Evolutionary conservation across 2,797 vertebrate species (phyloP).

Genomic region (Onychomys arenicola): DNA sequence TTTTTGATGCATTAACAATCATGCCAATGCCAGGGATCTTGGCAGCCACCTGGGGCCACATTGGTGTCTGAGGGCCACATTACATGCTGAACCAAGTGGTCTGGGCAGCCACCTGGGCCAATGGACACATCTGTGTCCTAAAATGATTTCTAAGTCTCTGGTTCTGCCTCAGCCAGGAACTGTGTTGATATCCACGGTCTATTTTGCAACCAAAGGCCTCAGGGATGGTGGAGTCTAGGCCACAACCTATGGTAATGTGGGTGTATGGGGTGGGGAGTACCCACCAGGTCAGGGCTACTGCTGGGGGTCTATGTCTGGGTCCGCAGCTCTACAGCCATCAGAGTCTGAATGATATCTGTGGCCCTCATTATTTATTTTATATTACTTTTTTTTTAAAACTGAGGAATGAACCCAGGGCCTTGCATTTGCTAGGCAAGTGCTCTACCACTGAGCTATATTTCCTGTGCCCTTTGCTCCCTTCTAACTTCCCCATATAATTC

Average conservation of each 20-base stretch:
- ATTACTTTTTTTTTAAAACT: no score
- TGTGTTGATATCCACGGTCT: neutral
- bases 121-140: neutral
- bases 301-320: neutral
- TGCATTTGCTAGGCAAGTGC: no score
- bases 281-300: neutral
- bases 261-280: fast-evolving
- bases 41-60: no score
- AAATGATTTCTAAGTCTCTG: neutral
- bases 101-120: neutral
- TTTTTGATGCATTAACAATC: no score
- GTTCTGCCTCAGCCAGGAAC: neutral
- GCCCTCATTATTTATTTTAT: neutral
- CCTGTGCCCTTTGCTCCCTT: neutral
- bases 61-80: neutral
- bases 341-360: neutral
- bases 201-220: neutral
- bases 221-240: neutral
- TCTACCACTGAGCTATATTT: no score
- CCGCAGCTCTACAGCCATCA: neutral
- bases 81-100: neutral
- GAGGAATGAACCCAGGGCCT: no score
- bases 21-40: no score
- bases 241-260: neutral
- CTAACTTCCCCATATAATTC: neutral